Conservation (phyloP, 2,113 vertebrate genomes). For the Pogona vitticeps region DNA sequence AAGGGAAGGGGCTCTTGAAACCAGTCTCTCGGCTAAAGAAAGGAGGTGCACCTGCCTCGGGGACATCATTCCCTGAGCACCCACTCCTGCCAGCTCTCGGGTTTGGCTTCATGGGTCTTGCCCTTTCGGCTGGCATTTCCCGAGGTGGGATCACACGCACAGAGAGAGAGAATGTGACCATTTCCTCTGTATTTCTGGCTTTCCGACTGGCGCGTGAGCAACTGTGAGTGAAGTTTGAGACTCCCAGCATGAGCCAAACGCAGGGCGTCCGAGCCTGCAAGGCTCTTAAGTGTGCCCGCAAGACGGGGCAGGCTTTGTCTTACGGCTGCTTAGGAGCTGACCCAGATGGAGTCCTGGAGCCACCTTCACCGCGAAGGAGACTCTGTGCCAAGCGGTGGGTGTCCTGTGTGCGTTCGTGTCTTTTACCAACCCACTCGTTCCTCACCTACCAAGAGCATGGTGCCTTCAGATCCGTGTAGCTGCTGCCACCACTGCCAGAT, state of each 20-base stretch:
- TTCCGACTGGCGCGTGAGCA: too few species aligned
- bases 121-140: too few species aligned
- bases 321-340: background rate
- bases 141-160: too few species aligned
- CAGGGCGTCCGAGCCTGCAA: background rate
- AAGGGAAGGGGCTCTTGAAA: too few species aligned
- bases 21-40: too few species aligned
- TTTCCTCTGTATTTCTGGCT: too few species aligned
- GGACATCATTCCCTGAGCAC: too few species aligned
- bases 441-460: background rate
- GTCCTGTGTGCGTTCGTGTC: background rate
- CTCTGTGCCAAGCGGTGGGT: background rate
- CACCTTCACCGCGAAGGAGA: background rate
- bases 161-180: too few species aligned
- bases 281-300: background rate
- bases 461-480: background rate
- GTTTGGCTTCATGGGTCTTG: too few species aligned
- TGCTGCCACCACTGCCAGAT: background rate
- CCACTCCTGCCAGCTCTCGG: too few species aligned
- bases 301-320: background rate
- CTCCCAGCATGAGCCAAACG: background rate
- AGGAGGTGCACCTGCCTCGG: too few species aligned
- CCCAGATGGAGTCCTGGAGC: background rate
- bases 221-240: background rate
- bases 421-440: background rate